phyloP scores from a whole-genome alignment of 2,113 vertebrate species.

The Platysteira castanea region DNA sequence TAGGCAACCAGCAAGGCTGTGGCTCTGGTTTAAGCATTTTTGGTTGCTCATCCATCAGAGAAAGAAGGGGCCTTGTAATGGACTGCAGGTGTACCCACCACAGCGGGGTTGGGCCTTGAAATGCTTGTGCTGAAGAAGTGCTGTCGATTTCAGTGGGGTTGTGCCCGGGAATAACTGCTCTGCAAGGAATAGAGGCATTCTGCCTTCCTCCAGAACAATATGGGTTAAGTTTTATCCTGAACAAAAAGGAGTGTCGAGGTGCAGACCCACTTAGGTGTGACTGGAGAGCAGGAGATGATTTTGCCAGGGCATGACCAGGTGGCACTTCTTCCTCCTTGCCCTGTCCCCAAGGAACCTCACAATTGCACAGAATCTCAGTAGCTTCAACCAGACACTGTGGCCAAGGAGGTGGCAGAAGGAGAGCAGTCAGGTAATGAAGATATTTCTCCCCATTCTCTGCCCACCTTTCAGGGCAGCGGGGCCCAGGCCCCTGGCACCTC shows the following conservation, averaged over 20 bases:
- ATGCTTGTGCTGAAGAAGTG: neutral
- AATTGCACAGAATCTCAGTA: neutral
- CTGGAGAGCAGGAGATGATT: neutral
- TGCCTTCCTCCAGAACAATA: neutral
- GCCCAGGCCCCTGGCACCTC: accelerated
- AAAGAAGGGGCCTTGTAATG: neutral
- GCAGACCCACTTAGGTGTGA: neutral
- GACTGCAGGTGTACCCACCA: neutral
- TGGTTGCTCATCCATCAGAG: neutral
- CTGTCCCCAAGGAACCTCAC: neutral
- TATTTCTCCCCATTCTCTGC: neutral
- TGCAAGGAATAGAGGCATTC: neutral
- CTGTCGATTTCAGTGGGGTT: neutral
- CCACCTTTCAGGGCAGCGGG: neutral
- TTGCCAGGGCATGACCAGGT: neutral
- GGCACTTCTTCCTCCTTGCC: neutral
- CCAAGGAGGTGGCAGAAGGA: neutral
- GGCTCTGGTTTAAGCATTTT: neutral
- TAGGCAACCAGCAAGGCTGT: accelerated
- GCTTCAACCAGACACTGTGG: neutral
- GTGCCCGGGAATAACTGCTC: neutral
- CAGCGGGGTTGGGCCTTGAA: neutral
- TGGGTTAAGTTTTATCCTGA: neutral
- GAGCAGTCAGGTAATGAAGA: accelerated
- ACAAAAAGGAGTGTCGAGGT: neutral